These are phyloP conservation scores for Rhagonycha lutea DNA, from an alignment of 2,888 invertebrate species.

Conservation along the genomic window DNA sequence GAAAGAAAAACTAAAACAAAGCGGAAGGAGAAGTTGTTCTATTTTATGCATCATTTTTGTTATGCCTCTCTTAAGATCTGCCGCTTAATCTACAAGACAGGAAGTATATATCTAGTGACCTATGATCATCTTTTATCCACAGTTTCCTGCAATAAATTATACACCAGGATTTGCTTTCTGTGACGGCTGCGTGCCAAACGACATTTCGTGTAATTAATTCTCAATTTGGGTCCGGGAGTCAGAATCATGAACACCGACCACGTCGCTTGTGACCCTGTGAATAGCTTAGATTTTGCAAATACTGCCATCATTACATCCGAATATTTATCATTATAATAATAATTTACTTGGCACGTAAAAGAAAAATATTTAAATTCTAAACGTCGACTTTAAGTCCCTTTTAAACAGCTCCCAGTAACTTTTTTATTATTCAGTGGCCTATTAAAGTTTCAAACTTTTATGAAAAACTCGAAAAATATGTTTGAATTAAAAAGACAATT, in stretches of 20 bases:
- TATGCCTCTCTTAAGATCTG: constrained; percentile 23
- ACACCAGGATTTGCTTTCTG: constrained; percentile 27
- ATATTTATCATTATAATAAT: neutral
- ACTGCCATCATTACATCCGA: neutral
- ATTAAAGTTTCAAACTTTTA: neutral
- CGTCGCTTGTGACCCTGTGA: constrained; percentile 18
- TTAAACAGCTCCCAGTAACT: neutral
- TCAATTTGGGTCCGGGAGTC: constrained; percentile 33
- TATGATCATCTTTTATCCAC: constrained; percentile 32
- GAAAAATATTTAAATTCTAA: neutral
- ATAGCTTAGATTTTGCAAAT: constrained; percentile 19
- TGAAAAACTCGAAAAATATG: neutral
- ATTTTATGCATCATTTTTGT: constrained; percentile 18
- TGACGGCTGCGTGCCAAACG: constrained; percentile 37
- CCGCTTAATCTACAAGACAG: constrained; percentile 23
- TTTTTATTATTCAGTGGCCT: neutral
- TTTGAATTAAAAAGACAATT: neutral
- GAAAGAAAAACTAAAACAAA: neutral
- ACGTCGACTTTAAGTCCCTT: neutral
- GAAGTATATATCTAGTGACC: constrained; percentile 31
- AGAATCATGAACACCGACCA: constrained; percentile 28
- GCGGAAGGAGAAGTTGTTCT: neutral
- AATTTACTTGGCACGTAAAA: neutral
- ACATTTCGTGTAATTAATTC: constrained; percentile 40
- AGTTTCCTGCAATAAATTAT: constrained; percentile 39